phyloP scores from a whole-genome alignment of 2,888 invertebrate genomes.

The Anodontia alba region DNA sequence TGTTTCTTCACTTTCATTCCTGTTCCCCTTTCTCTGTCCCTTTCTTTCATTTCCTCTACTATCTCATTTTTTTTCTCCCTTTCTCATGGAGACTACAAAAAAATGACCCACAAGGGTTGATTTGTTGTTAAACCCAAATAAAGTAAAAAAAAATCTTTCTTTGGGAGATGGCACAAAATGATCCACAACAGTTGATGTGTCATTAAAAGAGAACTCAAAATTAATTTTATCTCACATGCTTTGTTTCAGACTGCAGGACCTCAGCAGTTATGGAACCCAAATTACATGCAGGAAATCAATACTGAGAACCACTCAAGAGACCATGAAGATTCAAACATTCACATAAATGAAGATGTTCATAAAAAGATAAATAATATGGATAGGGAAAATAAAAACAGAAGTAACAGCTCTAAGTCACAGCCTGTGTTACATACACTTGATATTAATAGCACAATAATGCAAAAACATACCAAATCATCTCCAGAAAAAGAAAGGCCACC shows the following conservation, averaged over 20 bases:
- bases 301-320: not conserved
- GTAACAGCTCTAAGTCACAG: not conserved
- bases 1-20: too few species aligned
- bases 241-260: conserved; percentile 55
- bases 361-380: not conserved
- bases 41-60: too few species aligned
- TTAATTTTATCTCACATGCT: too few species aligned
- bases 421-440: conserved; percentile 47
- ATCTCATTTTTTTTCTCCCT: too few species aligned
- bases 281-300: conserved; percentile 15
- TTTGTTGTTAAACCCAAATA: too few species aligned
- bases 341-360: not conserved
- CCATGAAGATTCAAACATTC: not conserved
- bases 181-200: too few species aligned
- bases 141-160: too few species aligned
- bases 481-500: conserved; percentile 44
- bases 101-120: too few species aligned
- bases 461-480: conserved; percentile 37
- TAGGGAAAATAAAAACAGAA: not conserved
- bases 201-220: too few species aligned
- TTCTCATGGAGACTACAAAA: too few species aligned
- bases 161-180: too few species aligned
- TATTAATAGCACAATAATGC: conserved; percentile 35
- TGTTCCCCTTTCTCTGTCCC: too few species aligned
- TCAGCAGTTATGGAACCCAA: conserved; percentile 64